Evolutionary conservation across 2,888 invertebrate species (phyloP).

Genomic region (Cordilura impudica): DNA sequence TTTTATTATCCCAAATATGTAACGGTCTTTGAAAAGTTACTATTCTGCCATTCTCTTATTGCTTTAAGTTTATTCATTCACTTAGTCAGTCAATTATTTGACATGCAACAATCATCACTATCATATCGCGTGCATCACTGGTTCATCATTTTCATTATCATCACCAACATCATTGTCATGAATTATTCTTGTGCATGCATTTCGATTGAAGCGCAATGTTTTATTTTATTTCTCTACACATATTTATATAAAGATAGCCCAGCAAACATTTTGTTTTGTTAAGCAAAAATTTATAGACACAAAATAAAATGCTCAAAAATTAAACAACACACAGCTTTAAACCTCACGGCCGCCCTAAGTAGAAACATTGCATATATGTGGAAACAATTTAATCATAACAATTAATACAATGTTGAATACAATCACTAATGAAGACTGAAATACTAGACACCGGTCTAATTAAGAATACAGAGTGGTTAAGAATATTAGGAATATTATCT

Average conservation of each 20-base stretch:
- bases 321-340: too few species aligned
- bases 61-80: neutral
- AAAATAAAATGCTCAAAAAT: too few species aligned
- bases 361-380: too few species aligned
- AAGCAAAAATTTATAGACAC: too few species aligned
- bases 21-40: neutral
- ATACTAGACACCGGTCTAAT: too few species aligned
- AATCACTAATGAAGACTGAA: too few species aligned
- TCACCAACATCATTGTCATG: slow-evolving; percentile 48
- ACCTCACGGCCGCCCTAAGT: too few species aligned
- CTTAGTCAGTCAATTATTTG: slow-evolving; percentile 25
- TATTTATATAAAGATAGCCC: neutral
- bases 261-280: slow-evolving; percentile 65
- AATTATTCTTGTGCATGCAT: neutral
- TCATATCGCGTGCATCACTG: slow-evolving; percentile 60
- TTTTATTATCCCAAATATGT: neutral
- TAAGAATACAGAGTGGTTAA: too few species aligned
- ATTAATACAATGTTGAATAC: too few species aligned
- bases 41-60: neutral
- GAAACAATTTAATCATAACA: too few species aligned
- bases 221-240: neutral
- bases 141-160: slow-evolving; percentile 51
- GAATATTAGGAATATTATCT: too few species aligned
- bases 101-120: slow-evolving; percentile 56
- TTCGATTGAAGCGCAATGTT: neutral